Conservation (phyloP, 37 sponge, comb jelly and placozoan species). For the Lycopodina hypogea region DNA sequence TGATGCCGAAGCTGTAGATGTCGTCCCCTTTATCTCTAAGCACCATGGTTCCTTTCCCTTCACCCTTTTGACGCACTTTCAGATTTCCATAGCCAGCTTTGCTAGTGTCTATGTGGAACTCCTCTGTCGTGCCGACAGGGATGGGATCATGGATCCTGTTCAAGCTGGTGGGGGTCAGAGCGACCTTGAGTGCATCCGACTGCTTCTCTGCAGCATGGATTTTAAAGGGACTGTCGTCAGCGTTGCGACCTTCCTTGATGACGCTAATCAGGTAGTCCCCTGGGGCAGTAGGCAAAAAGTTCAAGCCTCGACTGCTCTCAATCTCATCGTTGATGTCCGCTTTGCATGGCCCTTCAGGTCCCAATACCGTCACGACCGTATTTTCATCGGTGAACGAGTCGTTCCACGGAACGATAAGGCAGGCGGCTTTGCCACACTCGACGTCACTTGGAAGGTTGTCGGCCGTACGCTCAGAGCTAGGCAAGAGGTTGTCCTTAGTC, state of each 20-base stretch:
- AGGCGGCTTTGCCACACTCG: constrained; percentile 19
- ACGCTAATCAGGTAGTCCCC: constrained; percentile 31
- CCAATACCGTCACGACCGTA: not conserved
- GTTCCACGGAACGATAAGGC: not conserved
- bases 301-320: not conserved
- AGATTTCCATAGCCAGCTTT: constrained; percentile 66
- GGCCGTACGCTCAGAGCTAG: not conserved
- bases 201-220: constrained; percentile 10
- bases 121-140: constrained; percentile 24
- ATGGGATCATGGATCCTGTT: constrained; percentile 19
- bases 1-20: constrained; percentile 21
- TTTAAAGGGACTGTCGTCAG: constrained; percentile 23
- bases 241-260: not conserved
- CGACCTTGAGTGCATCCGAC: constrained; percentile 49
- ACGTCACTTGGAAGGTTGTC: constrained; percentile 17
- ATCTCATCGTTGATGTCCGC: not conserved
- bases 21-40: constrained; percentile 32
- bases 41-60: constrained; percentile 26
- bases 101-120: constrained; percentile 50
- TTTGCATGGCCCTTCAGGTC: constrained; percentile 22
- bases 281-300: constrained; percentile 16
- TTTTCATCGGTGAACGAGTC: not conserved
- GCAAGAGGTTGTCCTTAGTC: constrained; percentile 11
- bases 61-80: constrained; percentile 46
- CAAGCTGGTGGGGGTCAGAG: constrained; percentile 29